phyloP scores from a whole-genome alignment of 2,888 invertebrate species.

The Pseudococcus longispinus region DNA sequence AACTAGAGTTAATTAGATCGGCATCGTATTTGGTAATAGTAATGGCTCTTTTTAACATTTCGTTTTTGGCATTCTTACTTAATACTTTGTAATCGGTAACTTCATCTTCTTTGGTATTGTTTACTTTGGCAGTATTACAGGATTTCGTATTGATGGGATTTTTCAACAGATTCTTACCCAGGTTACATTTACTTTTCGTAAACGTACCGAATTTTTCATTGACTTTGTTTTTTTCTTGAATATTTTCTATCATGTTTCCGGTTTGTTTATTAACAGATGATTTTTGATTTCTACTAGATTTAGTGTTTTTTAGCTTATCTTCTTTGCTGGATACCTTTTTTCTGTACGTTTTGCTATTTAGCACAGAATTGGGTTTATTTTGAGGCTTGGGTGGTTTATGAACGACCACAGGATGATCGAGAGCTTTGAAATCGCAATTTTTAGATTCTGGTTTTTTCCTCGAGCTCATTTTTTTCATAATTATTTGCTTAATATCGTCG shows the following conservation, averaged over 20 bases:
- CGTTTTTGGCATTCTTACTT: constrained; percentile 17
- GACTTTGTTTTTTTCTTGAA: not conserved
- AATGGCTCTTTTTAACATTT: constrained; percentile 18
- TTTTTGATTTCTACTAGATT: constrained; percentile 18
- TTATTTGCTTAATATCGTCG: constrained; percentile 47
- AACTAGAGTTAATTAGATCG: not conserved
- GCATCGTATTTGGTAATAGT: constrained; percentile 50
- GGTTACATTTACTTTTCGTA: constrained; percentile 43
- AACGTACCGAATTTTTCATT: constrained; percentile 45
- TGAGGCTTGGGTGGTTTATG: constrained; percentile 77
- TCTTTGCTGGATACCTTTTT: constrained; percentile 48
- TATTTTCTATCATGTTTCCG: not conserved
- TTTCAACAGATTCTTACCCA: constrained; percentile 50
- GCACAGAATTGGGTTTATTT: constrained; percentile 61
- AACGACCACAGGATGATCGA: constrained; percentile 64
- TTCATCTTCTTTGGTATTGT: not conserved
- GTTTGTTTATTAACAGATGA: not conserved
- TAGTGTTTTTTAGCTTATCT: constrained; percentile 16
- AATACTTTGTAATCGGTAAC: constrained; percentile 30
- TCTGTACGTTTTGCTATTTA: constrained; percentile 28
- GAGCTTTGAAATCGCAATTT: not conserved
- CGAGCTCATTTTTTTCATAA: constrained; percentile 47
- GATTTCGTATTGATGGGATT: constrained; percentile 1
- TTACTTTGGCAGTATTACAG: constrained; percentile 12
- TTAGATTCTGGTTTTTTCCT: constrained; percentile 20